Evolutionary conservation across 1,140 invertebrate genomes (phyloP), one percentile per base, ranked within the genome.

Genomic region (Gonioctena quinquepunctata): DNA sequence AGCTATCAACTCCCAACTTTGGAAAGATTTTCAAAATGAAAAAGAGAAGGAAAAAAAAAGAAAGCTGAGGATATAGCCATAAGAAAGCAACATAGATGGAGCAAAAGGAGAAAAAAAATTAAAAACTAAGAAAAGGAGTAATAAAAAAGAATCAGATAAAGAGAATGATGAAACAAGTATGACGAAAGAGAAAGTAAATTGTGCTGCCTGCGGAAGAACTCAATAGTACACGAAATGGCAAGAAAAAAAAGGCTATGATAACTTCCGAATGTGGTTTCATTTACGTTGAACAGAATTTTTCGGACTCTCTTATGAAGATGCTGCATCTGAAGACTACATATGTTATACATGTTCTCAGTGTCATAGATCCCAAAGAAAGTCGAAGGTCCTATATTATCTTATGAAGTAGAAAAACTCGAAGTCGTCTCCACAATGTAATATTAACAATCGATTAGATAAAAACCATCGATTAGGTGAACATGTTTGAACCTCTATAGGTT

Each of bases 211-310:
- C 27, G 28, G 28, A 49, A 11, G 27, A 6, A 63, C n/a, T 63
- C 22, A 48, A 28, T 19, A 28, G 23, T 19, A 49, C 23, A 48
- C 27, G 28, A 42, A 42, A 42, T 42, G n/a, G 28, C 8, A 42
- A 42, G n/a, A 11, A n/a, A 42, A 42, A 42, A 42, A n/a, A 42
- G 28, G 28, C 28, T 42, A n/a, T 42, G 28, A 42, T 42, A 8
- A 42, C n/a, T 42, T 16, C 23, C 42, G 13, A n/a, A 63, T 18
- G 22, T 63, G 18, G 61, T 63, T 28, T 23, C 61, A 63, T 48
- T 18, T 50, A 21, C 18, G 25, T 23, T 59, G 56, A n/a, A 27
- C 56, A n/a, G 6, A 25, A 59, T 59, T 16, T 25, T 6, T 23
- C 21, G 21, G 50, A 54, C 8, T 54, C n/a, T n/a, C 4, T 22